These are phyloP conservation scores for Cossypha caffra DNA, from an alignment of 2,797 vertebrate species.

Conservation along the genomic window DNA sequence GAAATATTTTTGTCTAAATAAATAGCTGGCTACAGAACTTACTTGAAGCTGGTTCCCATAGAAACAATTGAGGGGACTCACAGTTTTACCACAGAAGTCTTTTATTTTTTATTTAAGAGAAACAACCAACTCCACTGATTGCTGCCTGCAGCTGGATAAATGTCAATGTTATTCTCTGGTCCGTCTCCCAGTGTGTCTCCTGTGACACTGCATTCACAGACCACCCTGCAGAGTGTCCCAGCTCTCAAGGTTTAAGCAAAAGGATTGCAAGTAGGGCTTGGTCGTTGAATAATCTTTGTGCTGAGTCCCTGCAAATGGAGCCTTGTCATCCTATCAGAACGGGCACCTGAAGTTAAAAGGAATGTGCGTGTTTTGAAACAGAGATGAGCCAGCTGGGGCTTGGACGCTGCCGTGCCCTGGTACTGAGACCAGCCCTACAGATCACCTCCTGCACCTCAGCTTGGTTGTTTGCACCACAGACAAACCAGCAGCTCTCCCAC, in stretches of 20 bases:
- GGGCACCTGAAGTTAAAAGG: neutral
- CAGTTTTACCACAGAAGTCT: neutral
- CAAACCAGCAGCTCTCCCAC: neutral
- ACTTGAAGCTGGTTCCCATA: conserved; percentile 15
- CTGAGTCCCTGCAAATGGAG: neutral
- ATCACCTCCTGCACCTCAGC: neutral
- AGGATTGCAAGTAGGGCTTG: neutral
- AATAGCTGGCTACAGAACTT: neutral
- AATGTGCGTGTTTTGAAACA: neutral
- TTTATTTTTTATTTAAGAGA: neutral
- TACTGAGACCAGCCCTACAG: neutral
- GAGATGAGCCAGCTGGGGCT: neutral
- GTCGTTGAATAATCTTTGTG: neutral
- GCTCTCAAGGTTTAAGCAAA: neutral
- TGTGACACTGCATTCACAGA: neutral
- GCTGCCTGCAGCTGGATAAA: neutral
- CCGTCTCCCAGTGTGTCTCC: neutral
- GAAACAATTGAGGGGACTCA: neutral
- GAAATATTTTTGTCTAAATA: conserved; percentile 17
- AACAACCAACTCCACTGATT: neutral
- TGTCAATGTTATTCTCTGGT: neutral
- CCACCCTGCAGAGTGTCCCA: neutral
- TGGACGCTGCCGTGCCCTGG: accelerated
- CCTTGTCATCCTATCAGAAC: accelerated
- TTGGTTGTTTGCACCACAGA: neutral